A percentile compares a stretch with the other conserved stretches of the same genome.
phyloP scores from a whole-genome alignment of 2,113 vertebrate species.

The Agapornis roseicollis region DNA sequence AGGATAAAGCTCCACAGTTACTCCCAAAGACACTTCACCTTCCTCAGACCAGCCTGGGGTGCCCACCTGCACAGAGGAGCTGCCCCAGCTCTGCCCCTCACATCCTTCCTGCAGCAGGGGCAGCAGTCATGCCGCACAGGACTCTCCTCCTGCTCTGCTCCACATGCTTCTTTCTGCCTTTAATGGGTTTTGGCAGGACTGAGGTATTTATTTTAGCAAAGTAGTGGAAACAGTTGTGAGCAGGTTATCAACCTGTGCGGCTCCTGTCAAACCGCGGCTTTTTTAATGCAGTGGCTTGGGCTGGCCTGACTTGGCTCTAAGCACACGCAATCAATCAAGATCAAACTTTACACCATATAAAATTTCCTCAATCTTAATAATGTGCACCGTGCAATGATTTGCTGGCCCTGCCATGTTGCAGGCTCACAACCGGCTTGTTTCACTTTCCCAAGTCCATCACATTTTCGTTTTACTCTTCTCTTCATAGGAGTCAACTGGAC shows the following conservation, averaged over 20 bases:
- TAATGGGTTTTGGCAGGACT: neutral
- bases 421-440: neutral
- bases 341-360: neutral
- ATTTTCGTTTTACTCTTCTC: neutral
- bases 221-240: neutral
- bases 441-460: neutral
- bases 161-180: neutral
- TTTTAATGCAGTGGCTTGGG: neutral
- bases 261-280: neutral
- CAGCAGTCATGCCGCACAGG: neutral
- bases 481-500: neutral
- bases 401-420: neutral
- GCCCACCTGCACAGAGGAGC: neutral
- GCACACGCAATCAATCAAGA: neutral
- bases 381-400: neutral
- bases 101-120: neutral
- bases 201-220: neutral
- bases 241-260: neutral
- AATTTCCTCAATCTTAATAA: neutral
- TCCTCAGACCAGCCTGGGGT: accelerated
- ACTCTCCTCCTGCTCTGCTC: neutral
- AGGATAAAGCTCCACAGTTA: neutral
- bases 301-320: neutral
- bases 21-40: accelerated
- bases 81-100: neutral